Conservation (phyloP, 2,113 vertebrate species). For the Neogale vison region DNA sequence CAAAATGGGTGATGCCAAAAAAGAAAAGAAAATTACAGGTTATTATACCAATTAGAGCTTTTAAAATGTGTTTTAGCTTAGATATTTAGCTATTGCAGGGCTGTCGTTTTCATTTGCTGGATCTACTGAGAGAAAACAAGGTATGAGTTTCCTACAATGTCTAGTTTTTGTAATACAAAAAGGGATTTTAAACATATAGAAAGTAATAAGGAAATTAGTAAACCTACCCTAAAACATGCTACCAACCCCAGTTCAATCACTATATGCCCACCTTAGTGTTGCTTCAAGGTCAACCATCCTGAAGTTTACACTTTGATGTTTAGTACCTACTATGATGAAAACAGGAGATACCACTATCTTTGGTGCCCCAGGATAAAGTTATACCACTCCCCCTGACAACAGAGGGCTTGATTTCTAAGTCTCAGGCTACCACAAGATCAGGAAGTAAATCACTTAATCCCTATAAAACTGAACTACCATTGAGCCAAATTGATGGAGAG, state of each 20-base stretch:
- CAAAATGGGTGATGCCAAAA: slow-evolving; percentile 72
- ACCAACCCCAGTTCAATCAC: not conserved
- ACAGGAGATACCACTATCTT: not conserved
- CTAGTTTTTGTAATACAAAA: not conserved
- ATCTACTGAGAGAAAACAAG: slow-evolving; percentile 56
- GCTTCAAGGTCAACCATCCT: not conserved
- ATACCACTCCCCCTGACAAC: not conserved
- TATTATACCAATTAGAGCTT: slow-evolving; percentile 68
- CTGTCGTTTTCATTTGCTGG: slow-evolving; percentile 59
- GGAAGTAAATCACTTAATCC: not conserved
- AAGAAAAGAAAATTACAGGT: slow-evolving; percentile 76
- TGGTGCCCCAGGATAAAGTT: not conserved
- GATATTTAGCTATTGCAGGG: slow-evolving; percentile 59
- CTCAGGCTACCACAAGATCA: not conserved
- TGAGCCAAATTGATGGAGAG: not conserved
- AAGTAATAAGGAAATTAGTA: slow-evolving; percentile 28
- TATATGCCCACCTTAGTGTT: not conserved
- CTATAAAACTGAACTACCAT: not conserved
- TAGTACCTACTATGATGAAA: not conserved
- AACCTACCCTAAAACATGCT: not conserved
- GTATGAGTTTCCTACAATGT: slow-evolving; percentile 27
- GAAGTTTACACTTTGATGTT: not conserved
- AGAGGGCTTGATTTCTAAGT: slow-evolving; percentile 4
- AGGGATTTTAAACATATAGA: not conserved
- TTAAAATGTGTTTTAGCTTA: slow-evolving; percentile 67